Conservation (phyloP, 2,113 vertebrate genomes). For the Onychostruthus taczanowskii region DNA sequence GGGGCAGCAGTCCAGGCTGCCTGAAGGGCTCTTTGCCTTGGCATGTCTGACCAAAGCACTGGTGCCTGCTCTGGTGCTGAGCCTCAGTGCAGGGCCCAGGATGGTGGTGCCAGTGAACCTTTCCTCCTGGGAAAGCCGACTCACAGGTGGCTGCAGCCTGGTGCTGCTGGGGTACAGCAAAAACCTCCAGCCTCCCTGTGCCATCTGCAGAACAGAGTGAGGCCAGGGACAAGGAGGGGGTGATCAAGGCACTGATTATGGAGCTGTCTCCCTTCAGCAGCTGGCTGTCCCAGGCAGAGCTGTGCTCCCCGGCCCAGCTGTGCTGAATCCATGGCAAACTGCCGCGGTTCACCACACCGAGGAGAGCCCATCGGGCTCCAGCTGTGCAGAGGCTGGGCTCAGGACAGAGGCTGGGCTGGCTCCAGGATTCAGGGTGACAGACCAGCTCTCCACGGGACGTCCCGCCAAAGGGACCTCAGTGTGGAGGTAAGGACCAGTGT, state of each 20-base stretch:
- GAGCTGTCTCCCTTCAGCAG: background rate
- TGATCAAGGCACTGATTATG: background rate
- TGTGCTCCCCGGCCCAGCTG: background rate
- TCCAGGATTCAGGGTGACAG: rapidly evolving
- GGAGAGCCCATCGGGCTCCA: background rate
- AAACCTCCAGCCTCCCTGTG: background rate
- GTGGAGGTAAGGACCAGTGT: background rate
- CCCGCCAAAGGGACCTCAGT: background rate
- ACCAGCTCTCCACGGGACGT: rapidly evolving
- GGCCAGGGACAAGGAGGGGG: background rate
- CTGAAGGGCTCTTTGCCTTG: background rate
- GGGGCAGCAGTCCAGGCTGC: background rate
- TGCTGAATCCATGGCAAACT: background rate
- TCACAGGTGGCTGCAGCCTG: background rate
- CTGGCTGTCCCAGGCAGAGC: background rate
- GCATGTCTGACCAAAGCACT: background rate
- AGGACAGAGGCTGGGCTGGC: background rate
- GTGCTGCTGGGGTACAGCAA: background rate
- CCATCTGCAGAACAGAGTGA: background rate
- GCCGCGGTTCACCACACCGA: background rate
- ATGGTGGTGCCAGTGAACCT: background rate
- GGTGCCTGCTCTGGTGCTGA: background rate
- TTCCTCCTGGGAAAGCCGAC: background rate
- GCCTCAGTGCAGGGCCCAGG: background rate
- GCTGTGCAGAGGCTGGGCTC: background rate